A percentile compares a stretch with the other conserved stretches of the same genome.
Conservation (phyloP, 1,140 invertebrate species). For the Hylaeus volcanicus region DNA sequence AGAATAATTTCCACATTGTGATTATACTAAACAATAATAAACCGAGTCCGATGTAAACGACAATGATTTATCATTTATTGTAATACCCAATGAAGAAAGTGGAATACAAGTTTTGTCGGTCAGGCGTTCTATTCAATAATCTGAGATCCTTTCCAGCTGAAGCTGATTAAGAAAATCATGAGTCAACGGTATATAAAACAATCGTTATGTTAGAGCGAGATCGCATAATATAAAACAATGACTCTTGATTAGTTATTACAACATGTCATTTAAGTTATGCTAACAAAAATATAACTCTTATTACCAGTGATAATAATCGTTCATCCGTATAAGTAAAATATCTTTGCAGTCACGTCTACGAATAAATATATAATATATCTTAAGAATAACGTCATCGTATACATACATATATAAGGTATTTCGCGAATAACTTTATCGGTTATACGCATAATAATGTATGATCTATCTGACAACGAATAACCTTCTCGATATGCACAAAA, state of each 20-base stretch:
- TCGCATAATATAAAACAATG: conserved; percentile 67
- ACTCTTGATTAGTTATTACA: conserved; percentile 56
- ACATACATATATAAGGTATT: conserved; percentile 25
- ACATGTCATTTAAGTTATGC: conserved; percentile 57
- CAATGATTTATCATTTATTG: conserved; percentile 62
- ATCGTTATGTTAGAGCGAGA: conserved; percentile 55
- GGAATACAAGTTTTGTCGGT: conserved; percentile 53
- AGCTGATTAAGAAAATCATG: conserved; percentile 25
- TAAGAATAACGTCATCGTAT: conserved; percentile 27
- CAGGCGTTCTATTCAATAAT: conserved; percentile 47
- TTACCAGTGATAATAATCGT: conserved; percentile 59
- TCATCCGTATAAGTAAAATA: conserved; percentile 70
- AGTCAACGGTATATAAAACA: conserved; percentile 53
- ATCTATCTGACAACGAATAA: conserved; percentile 1
- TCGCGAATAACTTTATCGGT: conserved; percentile 1
- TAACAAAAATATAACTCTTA: conserved; percentile 73
- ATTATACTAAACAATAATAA: too few relatives aligned
- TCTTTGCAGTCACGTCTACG: conserved; percentile 56
- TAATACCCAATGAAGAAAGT: conserved; percentile 58
- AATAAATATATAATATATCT: conserved; percentile 36
- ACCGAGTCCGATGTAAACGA: conserved; percentile 25
- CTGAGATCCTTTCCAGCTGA: conserved; percentile 22
- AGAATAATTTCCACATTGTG: too few relatives aligned
- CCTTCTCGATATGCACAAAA: background rate
- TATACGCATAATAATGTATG: background rate